phyloP scores from a whole-genome alignment of 2,888 invertebrate genomes.

The Ochlodes sylvanus region DNA sequence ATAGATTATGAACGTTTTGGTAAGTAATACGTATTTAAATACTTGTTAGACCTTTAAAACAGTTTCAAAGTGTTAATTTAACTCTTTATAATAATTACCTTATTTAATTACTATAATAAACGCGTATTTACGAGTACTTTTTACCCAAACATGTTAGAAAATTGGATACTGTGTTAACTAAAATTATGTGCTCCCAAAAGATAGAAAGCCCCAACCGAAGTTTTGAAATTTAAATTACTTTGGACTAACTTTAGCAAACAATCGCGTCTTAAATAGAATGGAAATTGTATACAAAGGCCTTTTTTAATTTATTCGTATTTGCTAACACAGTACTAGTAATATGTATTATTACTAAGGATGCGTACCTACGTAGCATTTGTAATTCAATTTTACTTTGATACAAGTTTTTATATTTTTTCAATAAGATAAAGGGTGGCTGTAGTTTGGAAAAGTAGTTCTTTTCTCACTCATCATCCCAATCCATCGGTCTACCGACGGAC shows the following conservation, averaged over 20 bases:
- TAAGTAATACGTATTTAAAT: no score
- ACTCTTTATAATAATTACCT: no score
- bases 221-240: conserved; percentile 80
- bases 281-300: conserved; percentile 65
- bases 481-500: no score
- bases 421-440: no score
- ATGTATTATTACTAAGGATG: no score
- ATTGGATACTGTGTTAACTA: conserved; percentile 46
- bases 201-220: conserved; percentile 66
- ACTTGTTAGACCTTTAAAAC: no score
- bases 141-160: conserved; percentile 38
- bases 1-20: no score
- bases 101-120: no score
- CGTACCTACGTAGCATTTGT: background rate
- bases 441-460: no score
- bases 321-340: conserved; percentile 23
- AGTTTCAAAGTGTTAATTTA: no score
- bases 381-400: conserved; percentile 24
- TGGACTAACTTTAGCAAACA: conserved; percentile 70
- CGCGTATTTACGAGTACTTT: conserved; percentile 11
- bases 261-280: conserved; percentile 64
- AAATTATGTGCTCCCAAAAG: conserved; percentile 48
- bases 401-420: no score
- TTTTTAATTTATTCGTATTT: conserved; percentile 58
- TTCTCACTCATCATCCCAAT: no score